Evolutionary conservation across 2,113 vertebrate genomes (phyloP).

Genomic region (Paedocypris sp.): DNA sequence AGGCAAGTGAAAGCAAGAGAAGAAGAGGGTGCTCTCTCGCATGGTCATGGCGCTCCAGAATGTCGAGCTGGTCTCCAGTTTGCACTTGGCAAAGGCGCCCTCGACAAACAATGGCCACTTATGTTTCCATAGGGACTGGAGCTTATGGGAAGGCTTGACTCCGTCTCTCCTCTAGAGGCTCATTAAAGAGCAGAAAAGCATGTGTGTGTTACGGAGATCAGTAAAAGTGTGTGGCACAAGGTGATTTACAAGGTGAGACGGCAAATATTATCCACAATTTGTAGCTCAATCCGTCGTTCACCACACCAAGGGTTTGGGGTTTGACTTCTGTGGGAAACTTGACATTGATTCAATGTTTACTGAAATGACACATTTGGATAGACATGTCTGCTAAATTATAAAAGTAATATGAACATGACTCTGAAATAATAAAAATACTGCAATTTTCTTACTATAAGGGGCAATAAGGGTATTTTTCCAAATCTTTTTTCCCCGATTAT

Average conservation of each 20-base stretch:
- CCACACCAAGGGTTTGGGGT: too few species aligned
- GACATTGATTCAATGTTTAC: too few species aligned
- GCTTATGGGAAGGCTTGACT: constrained; percentile 36
- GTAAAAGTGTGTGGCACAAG: not conserved
- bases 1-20: not conserved
- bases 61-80: constrained; percentile 53
- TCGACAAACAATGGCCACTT: constrained; percentile 62
- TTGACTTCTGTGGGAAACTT: too few species aligned
- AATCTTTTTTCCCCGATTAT: too few species aligned
- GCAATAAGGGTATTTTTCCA: too few species aligned
- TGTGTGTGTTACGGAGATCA: constrained; percentile 1
- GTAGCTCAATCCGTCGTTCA: too few species aligned
- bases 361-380: too few species aligned
- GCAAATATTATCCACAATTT: not conserved
- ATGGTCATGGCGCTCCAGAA: constrained; percentile 45
- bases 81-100: constrained; percentile 38
- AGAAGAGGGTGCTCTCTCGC: constrained; percentile 21
- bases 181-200: constrained; percentile 10
- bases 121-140: constrained; percentile 59
- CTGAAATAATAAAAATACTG: too few species aligned
- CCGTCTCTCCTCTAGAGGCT: constrained; percentile 14
- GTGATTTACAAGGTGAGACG: constrained; percentile 9
- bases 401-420: too few species aligned
- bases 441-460: too few species aligned
- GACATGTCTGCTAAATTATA: too few species aligned